These are phyloP conservation scores for Acromyrmex heyeri DNA, from an alignment of 1,140 invertebrate species.

Conservation along the genomic window DNA sequence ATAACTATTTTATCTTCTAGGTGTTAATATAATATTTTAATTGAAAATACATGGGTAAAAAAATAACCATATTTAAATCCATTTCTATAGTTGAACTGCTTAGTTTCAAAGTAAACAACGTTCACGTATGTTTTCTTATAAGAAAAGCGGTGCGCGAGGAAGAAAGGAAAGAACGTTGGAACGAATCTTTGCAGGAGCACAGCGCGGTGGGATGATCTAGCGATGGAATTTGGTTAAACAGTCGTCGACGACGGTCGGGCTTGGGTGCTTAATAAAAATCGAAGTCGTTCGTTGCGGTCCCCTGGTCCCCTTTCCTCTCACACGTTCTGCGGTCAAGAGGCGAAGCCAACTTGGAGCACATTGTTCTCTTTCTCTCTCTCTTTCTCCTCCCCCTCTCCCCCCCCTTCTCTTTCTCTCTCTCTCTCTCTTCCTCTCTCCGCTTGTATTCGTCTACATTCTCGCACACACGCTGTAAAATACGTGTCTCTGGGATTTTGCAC, in stretches of 20 bases:
- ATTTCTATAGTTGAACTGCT: too few relatives aligned
- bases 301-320: slow-evolving; percentile 43
- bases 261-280: slow-evolving; percentile 78
- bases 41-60: too few relatives aligned
- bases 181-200: slow-evolving; percentile 48
- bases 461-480: slow-evolving; percentile 59
- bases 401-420: background rate
- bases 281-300: slow-evolving; percentile 67
- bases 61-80: too few relatives aligned
- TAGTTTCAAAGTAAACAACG: too few relatives aligned
- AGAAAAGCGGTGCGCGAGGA: background rate
- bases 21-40: too few relatives aligned
- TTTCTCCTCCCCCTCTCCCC: background rate
- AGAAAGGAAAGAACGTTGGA: slow-evolving; percentile 23
- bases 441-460: slow-evolving; percentile 32
- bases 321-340: slow-evolving; percentile 67
- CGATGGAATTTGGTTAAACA: slow-evolving; percentile 79
- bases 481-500: slow-evolving; percentile 60
- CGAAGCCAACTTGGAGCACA: slow-evolving; percentile 50
- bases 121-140: too few relatives aligned
- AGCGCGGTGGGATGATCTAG: slow-evolving; percentile 71
- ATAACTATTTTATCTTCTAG: too few relatives aligned
- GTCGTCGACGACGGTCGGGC: slow-evolving; percentile 75
- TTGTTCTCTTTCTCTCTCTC: slow-evolving; percentile 24
- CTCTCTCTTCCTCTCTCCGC: background rate